Base-by-base conservation (phyloP, 1,140 invertebrate genomes). In the Holotrichia oblita region DNA sequence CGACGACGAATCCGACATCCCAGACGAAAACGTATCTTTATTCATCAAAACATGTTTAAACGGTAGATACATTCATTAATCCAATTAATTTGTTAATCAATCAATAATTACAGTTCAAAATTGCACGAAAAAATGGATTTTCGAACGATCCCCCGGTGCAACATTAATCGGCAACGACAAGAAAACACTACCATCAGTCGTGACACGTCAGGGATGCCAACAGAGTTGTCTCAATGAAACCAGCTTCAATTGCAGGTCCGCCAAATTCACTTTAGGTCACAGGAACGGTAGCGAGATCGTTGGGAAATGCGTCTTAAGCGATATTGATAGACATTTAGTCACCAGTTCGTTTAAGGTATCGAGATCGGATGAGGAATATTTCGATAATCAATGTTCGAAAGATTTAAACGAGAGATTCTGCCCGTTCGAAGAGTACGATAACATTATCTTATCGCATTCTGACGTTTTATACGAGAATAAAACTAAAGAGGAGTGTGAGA, bases 271-370 rank as follows among this genome's bases (percentile, higher is more conserved):
- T 24, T 85, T 88, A 40, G 34, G 74, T 4, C 40, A 42, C 48
- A 79, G 83, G 40, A 87, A 87, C 78, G 84, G 85, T 0, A 69
- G 77, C 42, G 77, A 82, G 3, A 69, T 79, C 69, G 61, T 87
- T 48, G 91, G 91, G 8, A 88, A 87, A 64, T 93, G 91, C 81
- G 87, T 89, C 40, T 83, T 93, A 44, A 91, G 89, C 81, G 85
- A 87, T 44, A 89, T 89, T 80, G 90, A 92, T 83, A 89, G 91
- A 82, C 91, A 90, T 83, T 88, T 90, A 8, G 88, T 90, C 78
- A 91, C 91, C 0, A 90, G 90, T 81, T 89, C 90, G 0, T 93
- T 90, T 79, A 85, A 91, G 40, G 90, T 90, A 0, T 90, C 91
- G 6, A 90, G 89, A 79, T 90, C 89, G 78, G 89, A 91, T 75